A percentile compares a stretch with the other conserved stretches of the same genome.
Conservation (phyloP, 2,113 vertebrate genomes). For the Globicephala melas region DNA sequence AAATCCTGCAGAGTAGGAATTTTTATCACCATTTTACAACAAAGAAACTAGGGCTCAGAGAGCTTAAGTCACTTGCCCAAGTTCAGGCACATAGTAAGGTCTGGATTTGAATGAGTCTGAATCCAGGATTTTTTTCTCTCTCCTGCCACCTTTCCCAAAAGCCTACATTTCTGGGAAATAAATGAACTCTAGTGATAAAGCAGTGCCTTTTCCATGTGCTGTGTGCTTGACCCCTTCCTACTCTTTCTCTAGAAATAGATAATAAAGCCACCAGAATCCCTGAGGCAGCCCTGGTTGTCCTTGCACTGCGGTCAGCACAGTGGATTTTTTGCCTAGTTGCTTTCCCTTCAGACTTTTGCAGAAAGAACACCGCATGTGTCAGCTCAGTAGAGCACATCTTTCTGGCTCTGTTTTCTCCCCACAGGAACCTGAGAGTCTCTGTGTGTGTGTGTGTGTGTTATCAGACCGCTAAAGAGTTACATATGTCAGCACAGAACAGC, state of each 20-base stretch:
- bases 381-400: neutral
- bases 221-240: neutral
- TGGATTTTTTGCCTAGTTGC: neutral
- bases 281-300: neutral
- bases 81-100: neutral
- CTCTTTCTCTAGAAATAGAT: neutral
- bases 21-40: neutral
- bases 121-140: neutral
- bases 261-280: neutral
- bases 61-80: neutral
- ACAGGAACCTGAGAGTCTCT: neutral
- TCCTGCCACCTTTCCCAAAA: neutral
- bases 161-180: neutral
- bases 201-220: neutral
- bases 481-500: neutral
- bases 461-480: neutral
- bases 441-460: neutral
- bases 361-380: neutral
- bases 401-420: neutral
- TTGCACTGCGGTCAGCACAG: neutral
- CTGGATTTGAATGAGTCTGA: neutral
- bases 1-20: neutral
- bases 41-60: neutral
- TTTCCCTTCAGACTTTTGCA: neutral
- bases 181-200: neutral